A percentile compares a stretch with the other conserved stretches of the same genome.
phyloP scores from a whole-genome alignment of 2,113 vertebrate genomes.

The Ascaphus truei region DNA sequence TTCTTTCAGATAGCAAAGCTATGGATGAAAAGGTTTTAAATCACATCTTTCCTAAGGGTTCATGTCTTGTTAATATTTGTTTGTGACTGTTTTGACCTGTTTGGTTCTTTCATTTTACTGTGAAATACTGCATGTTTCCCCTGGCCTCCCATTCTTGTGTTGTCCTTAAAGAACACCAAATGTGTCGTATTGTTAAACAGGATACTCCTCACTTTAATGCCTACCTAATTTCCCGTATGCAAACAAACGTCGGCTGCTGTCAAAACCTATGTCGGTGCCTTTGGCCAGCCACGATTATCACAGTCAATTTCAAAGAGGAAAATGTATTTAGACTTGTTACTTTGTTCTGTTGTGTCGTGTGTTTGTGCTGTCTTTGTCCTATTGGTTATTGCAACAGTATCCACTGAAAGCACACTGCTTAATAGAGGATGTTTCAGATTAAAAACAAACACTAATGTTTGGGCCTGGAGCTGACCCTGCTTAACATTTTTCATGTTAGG shows the following conservation, averaged over 20 bases:
- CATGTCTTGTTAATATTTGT: conserved; percentile 65
- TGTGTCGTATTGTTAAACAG: conserved; percentile 54
- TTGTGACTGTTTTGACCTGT: conserved; percentile 61
- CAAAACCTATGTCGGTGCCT: conserved; percentile 46
- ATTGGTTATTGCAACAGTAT: conserved; percentile 37
- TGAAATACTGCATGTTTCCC: conserved; percentile 69
- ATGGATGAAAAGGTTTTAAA: conserved; percentile 94
- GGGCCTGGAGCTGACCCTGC: conserved; percentile 72
- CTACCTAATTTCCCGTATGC: conserved; percentile 44
- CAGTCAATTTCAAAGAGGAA: conserved; percentile 16
- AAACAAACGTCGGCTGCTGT: conserved; percentile 57
- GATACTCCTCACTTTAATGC: conserved; percentile 49
- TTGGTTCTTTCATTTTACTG: conserved; percentile 61
- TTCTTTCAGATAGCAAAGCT: conserved; percentile 90
- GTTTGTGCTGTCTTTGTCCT: conserved; percentile 30
- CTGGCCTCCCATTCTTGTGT: conserved; percentile 59
- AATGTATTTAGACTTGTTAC: conserved; percentile 20
- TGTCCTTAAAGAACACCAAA: conserved; percentile 53
- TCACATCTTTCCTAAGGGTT: conserved; percentile 58
- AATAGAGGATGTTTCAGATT: conserved; percentile 34
- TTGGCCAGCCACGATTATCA: conserved; percentile 29
- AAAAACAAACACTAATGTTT: conserved; percentile 44
- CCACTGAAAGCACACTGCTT: conserved; percentile 41
- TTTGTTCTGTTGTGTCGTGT: background rate
- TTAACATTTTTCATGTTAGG: conserved; percentile 59